These are phyloP conservation scores for Drosophila serrata DNA, from an alignment of 1,140 invertebrate genomes.

Conservation along the genomic window DNA sequence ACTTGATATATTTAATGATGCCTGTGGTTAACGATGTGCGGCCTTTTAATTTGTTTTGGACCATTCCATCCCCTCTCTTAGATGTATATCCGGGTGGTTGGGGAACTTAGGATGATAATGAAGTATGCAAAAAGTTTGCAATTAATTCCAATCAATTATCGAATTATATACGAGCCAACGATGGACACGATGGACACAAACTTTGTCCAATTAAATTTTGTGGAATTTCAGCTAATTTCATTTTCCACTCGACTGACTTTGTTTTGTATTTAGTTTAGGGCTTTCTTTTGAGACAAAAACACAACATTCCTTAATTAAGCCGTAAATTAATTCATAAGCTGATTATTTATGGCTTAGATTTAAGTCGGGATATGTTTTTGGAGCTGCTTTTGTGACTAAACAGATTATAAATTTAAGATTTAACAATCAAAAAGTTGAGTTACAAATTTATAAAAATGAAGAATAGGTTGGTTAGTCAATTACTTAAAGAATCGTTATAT, in stretches of 20 bases:
- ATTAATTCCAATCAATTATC: constrained; percentile 52
- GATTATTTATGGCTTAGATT: background rate
- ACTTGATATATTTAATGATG: constrained; percentile 39
- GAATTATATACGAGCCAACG: constrained; percentile 26
- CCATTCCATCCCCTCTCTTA: background rate
- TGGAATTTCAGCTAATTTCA: constrained; percentile 40
- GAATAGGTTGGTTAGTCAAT: too few species aligned
- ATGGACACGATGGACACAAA: constrained; percentile 11
- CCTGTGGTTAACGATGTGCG: constrained; percentile 44
- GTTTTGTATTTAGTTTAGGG: constrained; percentile 15
- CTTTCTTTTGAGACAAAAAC: constrained; percentile 1
- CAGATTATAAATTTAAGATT: background rate
- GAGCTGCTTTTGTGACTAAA: background rate
- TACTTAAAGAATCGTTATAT: too few species aligned
- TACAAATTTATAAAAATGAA: background rate
- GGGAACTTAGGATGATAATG: constrained; percentile 8
- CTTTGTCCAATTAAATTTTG: constrained; percentile 42
- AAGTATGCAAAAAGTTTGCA: constrained; percentile 45
- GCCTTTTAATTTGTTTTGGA: constrained; percentile 34
- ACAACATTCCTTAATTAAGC: constrained; percentile 8
- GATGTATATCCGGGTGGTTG: background rate
- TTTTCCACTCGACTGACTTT: constrained; percentile 37
- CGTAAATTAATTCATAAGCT: constrained; percentile 1
- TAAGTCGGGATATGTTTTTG: too few species aligned
- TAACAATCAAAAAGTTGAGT: background rate